Percentiles rank a stretch among this genome's conserved stretches.
Conservation (phyloP, 1,140 invertebrate species). For the Macrobrachium nipponense region DNA sequence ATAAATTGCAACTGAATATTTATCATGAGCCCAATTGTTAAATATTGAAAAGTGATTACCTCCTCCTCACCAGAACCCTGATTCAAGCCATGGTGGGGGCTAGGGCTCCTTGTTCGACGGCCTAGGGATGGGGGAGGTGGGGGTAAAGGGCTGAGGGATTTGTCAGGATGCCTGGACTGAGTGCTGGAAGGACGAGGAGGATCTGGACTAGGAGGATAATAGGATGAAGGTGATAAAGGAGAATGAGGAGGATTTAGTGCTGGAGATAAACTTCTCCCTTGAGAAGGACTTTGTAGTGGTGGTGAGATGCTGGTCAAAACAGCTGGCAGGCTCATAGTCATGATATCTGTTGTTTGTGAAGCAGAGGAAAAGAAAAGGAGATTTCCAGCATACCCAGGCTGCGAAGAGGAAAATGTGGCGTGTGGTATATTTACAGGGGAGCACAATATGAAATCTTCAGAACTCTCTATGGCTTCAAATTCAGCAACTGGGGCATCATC, state of each 20-base stretch:
- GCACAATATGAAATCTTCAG: slow-evolving; percentile 31
- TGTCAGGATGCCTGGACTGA: background rate
- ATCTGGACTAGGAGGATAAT: background rate
- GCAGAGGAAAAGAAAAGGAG: slow-evolving; percentile 51
- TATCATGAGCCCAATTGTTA: slow-evolving; percentile 14
- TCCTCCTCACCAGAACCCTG: slow-evolving; percentile 39
- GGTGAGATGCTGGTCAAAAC: slow-evolving; percentile 42
- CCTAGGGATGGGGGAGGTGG: slow-evolving; percentile 44
- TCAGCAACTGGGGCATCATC: slow-evolving; percentile 30
- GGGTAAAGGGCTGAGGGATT: slow-evolving; percentile 36
- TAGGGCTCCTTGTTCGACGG: slow-evolving; percentile 45
- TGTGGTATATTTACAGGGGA: slow-evolving; percentile 26
- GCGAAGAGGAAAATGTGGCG: slow-evolving; percentile 9
- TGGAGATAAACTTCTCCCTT: slow-evolving; percentile 30
- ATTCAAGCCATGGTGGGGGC: slow-evolving; percentile 39
- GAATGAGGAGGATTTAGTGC: background rate
- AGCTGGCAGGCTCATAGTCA: slow-evolving; percentile 61
- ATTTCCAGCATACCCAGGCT: slow-evolving; percentile 52
- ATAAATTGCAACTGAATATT: slow-evolving; percentile 34
- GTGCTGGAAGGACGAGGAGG: background rate
- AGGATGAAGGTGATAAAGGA: slow-evolving; percentile 12
- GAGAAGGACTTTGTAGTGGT: slow-evolving; percentile 24
- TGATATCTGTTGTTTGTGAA: slow-evolving; percentile 52
- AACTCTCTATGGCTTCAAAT: slow-evolving; percentile 47
- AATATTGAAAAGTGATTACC: slow-evolving; percentile 45